Conservation (phyloP, 2,888 invertebrate genomes). For the Rhopalosiphum nymphaeae region DNA sequence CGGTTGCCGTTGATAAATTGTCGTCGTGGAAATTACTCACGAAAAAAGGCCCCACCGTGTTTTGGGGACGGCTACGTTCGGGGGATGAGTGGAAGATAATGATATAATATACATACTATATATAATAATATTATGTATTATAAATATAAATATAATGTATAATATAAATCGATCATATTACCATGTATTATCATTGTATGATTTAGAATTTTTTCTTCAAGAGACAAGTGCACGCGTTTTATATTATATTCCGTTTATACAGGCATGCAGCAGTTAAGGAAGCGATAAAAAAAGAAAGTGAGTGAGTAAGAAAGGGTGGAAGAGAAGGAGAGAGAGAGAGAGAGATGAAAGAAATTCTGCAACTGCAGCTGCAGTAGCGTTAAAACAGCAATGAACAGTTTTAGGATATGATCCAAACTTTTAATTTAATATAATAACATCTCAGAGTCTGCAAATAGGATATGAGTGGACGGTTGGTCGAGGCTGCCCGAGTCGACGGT, state of each 20-base stretch:
- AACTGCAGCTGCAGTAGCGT: constrained; percentile 1
- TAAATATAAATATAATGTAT: neutral
- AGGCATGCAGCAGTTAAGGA: too few species aligned
- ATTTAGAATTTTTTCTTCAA: neutral
- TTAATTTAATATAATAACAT: constrained; percentile 54
- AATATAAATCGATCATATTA: constrained; percentile 22
- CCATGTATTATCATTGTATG: neutral
- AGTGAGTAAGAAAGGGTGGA: too few species aligned
- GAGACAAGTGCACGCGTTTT: neutral
- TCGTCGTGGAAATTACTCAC: constrained; percentile 16
- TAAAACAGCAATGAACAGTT: constrained; percentile 53
- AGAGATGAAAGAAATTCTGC: neutral
- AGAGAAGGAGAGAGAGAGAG: too few species aligned
- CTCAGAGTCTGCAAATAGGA: neutral
- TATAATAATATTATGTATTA: neutral
- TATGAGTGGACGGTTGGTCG: neutral
- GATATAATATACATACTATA: neutral
- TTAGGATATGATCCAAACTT: constrained; percentile 3
- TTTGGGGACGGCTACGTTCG: neutral
- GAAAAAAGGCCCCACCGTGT: neutral
- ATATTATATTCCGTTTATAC: neutral
- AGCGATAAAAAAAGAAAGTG: too few species aligned
- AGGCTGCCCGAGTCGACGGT: neutral
- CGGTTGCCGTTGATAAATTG: constrained; percentile 56
- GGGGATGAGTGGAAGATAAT: neutral